These are phyloP conservation scores for Mythimna impura DNA, from an alignment of 2,888 invertebrate genomes.

Conservation along the genomic window DNA sequence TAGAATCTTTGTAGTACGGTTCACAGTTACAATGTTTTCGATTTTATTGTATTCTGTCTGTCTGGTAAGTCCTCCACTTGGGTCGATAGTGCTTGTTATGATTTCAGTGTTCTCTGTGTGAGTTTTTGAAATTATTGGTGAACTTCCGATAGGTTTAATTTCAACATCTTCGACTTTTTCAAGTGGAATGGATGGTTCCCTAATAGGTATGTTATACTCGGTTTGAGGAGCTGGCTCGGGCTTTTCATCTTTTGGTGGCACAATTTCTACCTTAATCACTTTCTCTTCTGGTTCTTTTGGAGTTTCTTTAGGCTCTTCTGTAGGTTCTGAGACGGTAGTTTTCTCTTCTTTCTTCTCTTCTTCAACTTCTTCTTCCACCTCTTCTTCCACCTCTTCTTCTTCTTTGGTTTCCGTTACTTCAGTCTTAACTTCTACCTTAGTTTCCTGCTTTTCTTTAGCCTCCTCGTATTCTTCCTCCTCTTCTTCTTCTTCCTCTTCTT, in stretches of 20 bases:
- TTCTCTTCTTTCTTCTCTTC: slow-evolving; percentile 61
- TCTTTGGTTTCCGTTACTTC: slow-evolving; percentile 37
- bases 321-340: slow-evolving; percentile 37
- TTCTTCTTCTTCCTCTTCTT: slow-evolving; percentile 54
- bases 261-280: slow-evolving; percentile 50
- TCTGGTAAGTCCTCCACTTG: slow-evolving; percentile 77
- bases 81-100: slow-evolving; percentile 77
- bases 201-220: slow-evolving; percentile 75
- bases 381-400: slow-evolving; percentile 26
- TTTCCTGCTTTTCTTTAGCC: slow-evolving; percentile 42
- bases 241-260: slow-evolving; percentile 62
- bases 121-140: slow-evolving; percentile 81
- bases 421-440: slow-evolving; percentile 33
- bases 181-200: slow-evolving; percentile 84
- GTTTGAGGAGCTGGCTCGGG: slow-evolving; percentile 55
- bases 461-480: slow-evolving; percentile 65
- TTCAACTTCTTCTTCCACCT: slow-evolving; percentile 41
- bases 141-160: slow-evolving; percentile 86
- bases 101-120: slow-evolving; percentile 85
- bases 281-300: slow-evolving; percentile 58
- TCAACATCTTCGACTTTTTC: slow-evolving; percentile 87
- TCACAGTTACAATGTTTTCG: slow-evolving; percentile 87
- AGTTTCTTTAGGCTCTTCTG: slow-evolving; percentile 50
- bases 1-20: slow-evolving; percentile 85
- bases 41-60: slow-evolving; percentile 86